Percentiles rank a stretch among this genome's conserved stretches.
These are phyloP conservation scores for Phylloscopus collybita DNA, from an alignment of 2,797 vertebrate genomes.

Conservation along the genomic window DNA sequence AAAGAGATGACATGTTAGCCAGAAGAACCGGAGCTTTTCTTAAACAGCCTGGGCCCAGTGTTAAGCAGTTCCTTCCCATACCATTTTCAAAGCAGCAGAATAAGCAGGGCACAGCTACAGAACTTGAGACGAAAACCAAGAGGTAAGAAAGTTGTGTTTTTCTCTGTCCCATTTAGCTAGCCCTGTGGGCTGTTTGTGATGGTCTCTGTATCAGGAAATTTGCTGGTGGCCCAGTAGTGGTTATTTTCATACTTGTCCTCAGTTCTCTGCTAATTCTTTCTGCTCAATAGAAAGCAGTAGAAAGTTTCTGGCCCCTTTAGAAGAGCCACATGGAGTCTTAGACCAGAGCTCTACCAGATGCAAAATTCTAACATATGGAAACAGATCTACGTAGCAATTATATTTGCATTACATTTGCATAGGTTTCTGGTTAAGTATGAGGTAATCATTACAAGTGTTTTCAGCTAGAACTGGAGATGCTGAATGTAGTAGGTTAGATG, in stretches of 20 bases:
- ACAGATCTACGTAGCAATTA: background rate
- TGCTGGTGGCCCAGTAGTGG: background rate
- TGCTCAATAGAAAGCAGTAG: background rate
- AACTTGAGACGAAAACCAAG: constrained; percentile 36
- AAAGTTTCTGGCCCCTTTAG: background rate
- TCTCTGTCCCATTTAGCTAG: background rate
- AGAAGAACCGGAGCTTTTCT: constrained; percentile 68
- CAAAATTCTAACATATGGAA: background rate
- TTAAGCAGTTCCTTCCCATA: constrained; percentile 73
- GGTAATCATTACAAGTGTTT: background rate
- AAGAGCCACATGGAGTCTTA: background rate
- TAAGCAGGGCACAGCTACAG: constrained; percentile 37
- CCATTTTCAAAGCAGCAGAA: constrained; percentile 69
- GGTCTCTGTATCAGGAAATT: background rate
- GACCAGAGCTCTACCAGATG: background rate
- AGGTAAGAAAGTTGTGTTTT: constrained; percentile 68
- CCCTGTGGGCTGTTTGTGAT: background rate
- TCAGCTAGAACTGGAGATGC: background rate
- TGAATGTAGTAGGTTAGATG: background rate
- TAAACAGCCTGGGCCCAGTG: constrained; percentile 34
- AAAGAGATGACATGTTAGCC: constrained; percentile 73
- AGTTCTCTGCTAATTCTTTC: background rate
- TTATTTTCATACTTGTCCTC: background rate
- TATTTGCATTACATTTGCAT: background rate
- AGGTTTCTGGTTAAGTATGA: background rate